phyloP scores from a whole-genome alignment of 1,140 invertebrate genomes.

The Aplysia californica region DNA sequence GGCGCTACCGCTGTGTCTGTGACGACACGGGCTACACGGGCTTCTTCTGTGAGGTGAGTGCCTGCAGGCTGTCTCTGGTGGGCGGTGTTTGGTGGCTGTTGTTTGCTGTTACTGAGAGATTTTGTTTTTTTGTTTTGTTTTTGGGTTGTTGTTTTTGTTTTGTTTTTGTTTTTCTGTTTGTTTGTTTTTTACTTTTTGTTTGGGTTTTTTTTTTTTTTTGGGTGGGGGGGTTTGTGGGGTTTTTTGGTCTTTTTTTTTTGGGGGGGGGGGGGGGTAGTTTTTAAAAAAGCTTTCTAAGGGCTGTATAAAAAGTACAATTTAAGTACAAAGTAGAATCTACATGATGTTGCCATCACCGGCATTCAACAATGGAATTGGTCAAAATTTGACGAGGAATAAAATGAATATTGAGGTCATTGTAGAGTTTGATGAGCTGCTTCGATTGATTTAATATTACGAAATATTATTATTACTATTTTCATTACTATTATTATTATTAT shows the following conservation, averaged over 20 bases:
- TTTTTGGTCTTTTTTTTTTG: too few relatives aligned
- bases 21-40: slow-evolving; percentile 70
- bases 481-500: background rate
- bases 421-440: too few relatives aligned
- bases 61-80: background rate
- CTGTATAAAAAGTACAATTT: too few relatives aligned
- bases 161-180: too few relatives aligned
- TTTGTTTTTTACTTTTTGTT: background rate
- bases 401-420: too few relatives aligned
- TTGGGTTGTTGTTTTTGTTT: background rate
- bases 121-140: background rate
- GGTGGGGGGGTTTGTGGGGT: background rate
- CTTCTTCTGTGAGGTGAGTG: slow-evolving; percentile 42
- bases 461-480: background rate
- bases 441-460: background rate
- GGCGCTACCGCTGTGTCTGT: slow-evolving; percentile 71
- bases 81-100: background rate
- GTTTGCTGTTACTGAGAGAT: background rate
- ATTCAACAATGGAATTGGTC: too few relatives aligned
- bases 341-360: too few relatives aligned
- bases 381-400: too few relatives aligned
- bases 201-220: background rate
- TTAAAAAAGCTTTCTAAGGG: too few relatives aligned
- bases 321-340: too few relatives aligned
- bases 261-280: too few relatives aligned